Base-by-base conservation (phyloP, 2,888 invertebrate species). In the Urechis unicinctus region DNA sequence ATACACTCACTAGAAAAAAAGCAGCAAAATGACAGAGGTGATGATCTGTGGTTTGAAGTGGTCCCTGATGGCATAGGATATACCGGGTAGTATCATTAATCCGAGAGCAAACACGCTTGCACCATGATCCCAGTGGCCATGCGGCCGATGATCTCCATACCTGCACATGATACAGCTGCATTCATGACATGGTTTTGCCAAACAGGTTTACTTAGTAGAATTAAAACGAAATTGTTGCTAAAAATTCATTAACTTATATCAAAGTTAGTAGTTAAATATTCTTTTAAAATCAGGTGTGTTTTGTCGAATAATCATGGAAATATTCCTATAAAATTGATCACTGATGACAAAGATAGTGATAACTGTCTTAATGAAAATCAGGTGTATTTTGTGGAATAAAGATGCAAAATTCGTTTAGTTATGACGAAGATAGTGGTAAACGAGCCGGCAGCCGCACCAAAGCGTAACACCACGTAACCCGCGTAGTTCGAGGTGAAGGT, bases 1-100 rank as follows among this genome's bases (percentile, higher is more conserved):
- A n/a, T n/a, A n/a, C n/a, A n/a, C n/a, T n/a, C n/a, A n/a, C n/a
- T n/a, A n/a, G n/a, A n/a, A n/a, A n/a, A n/a, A n/a, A n/a, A n/a
- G 74, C 46, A 89, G 78, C 62, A 88, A 82, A 22, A 87, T 74
- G 57, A 82, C 74, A 73, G 89, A 88, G 6, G 61, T 52, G n/a
- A 60, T 56, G n/a, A 68, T 55, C 22, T 62, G 61, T 17, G 64
- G 61, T 46, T 61, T 61, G 46, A 59, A 56, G 62, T 64, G 64
- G 44, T 66, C 61, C 26, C 65, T 49, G 30, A 66, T 52, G 31
- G 61, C 54, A 45, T 65, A 68, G 1, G 66, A 62, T 45, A 66
- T 52, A 5, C 61, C 50, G 2, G 62, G 55, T 3, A 65, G 55
- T 6, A 60, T 59, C 41, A 68, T 52, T 17, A 60, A 55, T 2